phyloP scores from a whole-genome alignment of 2,113 vertebrate genomes.

The Rostratula benghalensis region DNA sequence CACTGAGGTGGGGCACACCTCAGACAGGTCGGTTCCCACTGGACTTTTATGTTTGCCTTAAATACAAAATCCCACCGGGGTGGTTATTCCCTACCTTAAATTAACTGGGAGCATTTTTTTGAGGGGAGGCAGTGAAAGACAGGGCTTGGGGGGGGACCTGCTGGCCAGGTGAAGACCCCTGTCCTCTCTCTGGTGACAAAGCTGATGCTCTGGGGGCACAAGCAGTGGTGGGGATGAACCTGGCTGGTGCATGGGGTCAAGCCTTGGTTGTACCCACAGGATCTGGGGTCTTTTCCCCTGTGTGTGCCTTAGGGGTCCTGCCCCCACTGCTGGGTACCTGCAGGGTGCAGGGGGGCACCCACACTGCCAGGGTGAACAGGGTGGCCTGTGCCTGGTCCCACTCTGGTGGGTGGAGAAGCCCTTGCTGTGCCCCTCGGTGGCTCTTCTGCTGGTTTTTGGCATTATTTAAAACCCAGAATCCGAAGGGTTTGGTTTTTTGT shows the following conservation, averaged over 20 bases:
- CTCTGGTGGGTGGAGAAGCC: background rate
- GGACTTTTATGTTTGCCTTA: background rate
- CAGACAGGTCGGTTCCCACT: background rate
- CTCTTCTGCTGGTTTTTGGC: background rate
- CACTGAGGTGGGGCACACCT: background rate
- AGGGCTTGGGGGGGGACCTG: background rate
- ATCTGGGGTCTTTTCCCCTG: rapidly evolving
- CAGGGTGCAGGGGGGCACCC: background rate
- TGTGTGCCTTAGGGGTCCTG: background rate
- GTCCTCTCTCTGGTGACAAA: background rate
- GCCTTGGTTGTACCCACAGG: rapidly evolving
- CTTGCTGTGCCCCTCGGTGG: background rate
- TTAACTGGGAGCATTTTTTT: background rate
- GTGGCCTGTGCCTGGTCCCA: rapidly evolving
- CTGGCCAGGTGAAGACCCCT: background rate
- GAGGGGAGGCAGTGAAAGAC: background rate
- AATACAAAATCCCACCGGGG: rapidly evolving
- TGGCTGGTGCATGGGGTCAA: background rate
- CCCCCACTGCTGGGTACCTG: rapidly evolving
- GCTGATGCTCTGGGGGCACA: background rate
- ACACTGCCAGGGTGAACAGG: rapidly evolving
- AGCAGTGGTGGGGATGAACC: background rate
- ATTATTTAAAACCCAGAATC: constrained; percentile 56
- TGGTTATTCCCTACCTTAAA: background rate
- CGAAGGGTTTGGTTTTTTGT: background rate